Evolutionary conservation across 2,113 vertebrate species (phyloP).

Genomic region (Odocoileus virginianus): DNA sequence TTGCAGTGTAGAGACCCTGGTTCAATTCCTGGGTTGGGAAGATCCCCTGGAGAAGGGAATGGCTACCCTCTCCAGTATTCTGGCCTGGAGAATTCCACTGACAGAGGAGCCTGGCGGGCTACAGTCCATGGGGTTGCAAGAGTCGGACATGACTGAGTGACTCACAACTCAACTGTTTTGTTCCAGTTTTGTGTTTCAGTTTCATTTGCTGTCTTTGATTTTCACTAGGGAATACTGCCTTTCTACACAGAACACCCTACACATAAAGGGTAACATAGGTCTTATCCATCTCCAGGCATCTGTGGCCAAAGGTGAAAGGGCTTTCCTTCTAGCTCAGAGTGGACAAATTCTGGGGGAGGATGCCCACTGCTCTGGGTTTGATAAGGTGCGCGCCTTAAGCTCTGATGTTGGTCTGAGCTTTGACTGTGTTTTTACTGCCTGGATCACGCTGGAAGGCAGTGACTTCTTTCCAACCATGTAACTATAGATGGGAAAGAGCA

Average conservation of each 20-base stretch:
- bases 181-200: not conserved
- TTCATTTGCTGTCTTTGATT: not conserved
- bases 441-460: not conserved
- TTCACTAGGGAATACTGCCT: not conserved
- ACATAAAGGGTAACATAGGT: not conserved
- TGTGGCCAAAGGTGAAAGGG: not conserved
- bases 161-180: not conserved
- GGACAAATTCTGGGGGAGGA: not conserved
- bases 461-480: not conserved
- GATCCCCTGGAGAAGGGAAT: not conserved
- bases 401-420: not conserved
- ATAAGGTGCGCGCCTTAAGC: not conserved
- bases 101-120: not conserved
- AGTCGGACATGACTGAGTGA: not conserved
- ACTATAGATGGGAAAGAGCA: not conserved
- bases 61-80: not conserved
- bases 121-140: not conserved
- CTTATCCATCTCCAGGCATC: not conserved
- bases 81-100: not conserved
- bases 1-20: not conserved
- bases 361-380: not conserved
- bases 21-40: accelerated
- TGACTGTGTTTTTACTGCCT: not conserved
- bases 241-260: not conserved
- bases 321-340: not conserved